These are phyloP conservation scores for Cheilinus undulatus DNA, from an alignment of 2,113 vertebrate species.

Conservation along the genomic window DNA sequence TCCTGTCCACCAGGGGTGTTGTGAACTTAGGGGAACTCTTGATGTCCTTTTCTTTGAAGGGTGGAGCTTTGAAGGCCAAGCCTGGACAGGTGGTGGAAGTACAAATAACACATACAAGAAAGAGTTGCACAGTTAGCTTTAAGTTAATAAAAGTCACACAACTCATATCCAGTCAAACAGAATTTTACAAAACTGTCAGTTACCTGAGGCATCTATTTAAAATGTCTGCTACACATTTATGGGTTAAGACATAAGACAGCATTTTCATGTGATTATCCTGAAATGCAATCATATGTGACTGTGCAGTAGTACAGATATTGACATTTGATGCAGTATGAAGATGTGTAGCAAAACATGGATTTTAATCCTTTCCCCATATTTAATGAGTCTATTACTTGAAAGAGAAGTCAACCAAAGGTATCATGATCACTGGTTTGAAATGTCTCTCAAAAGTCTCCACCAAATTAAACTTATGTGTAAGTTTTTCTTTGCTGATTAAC, in stretches of 20 bases:
- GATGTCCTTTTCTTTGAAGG: conserved; percentile 86
- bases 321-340: too few relatives aligned
- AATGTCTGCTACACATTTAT: background rate
- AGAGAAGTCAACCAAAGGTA: too few relatives aligned
- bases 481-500: too few relatives aligned
- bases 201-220: background rate
- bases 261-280: background rate
- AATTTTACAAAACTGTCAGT: background rate
- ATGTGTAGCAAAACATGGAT: too few relatives aligned
- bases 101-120: background rate
- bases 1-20: conserved; percentile 86
- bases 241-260: background rate
- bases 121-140: background rate
- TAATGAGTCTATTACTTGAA: too few relatives aligned
- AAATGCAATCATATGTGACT: too few relatives aligned
- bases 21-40: conserved; percentile 86
- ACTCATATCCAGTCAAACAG: background rate
- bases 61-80: conserved; percentile 61
- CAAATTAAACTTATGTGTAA: too few relatives aligned
- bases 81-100: conserved; percentile 68
- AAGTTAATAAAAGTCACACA: background rate
- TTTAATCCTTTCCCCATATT: too few relatives aligned
- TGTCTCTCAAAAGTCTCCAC: too few relatives aligned
- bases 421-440: too few relatives aligned
- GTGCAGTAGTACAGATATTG: too few relatives aligned